Conservation (phyloP, 1,140 invertebrate species). For the Colletes latitarsis region DNA sequence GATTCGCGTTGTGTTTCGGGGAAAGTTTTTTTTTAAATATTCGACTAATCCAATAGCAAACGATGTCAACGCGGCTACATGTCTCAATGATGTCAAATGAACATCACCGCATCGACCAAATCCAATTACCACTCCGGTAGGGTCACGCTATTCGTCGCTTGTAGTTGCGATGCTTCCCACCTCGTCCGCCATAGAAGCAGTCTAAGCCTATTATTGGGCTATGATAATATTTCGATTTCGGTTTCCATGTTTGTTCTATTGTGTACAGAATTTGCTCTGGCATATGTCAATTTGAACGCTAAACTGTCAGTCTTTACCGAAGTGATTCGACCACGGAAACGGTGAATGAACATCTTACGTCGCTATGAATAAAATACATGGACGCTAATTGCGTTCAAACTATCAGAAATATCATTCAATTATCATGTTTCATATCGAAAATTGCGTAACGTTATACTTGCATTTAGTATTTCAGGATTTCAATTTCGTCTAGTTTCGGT, state of each 20-base stretch:
- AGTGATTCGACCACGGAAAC: slow-evolving; percentile 34
- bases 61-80: slow-evolving; percentile 64
- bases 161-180: slow-evolving; percentile 46
- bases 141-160: slow-evolving; percentile 62
- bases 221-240: slow-evolving; percentile 75
- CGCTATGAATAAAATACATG: too few species aligned
- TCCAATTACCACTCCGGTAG: slow-evolving; percentile 72
- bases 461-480: too few species aligned
- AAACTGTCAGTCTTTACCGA: not conserved
- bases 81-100: slow-evolving; percentile 78
- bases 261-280: slow-evolving; percentile 31
- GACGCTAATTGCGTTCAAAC: too few species aligned
- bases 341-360: slow-evolving; percentile 1
- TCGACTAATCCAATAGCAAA: slow-evolving; percentile 69
- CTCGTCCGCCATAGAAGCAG: slow-evolving; percentile 50
- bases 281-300: slow-evolving; percentile 58
- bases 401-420: too few species aligned
- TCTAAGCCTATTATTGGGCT: slow-evolving; percentile 75
- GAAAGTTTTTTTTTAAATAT: slow-evolving; percentile 57
- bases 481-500: too few species aligned
- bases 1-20: not conserved
- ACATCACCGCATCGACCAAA: slow-evolving; percentile 74
- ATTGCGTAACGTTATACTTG: too few species aligned
- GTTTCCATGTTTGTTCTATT: slow-evolving; percentile 63
- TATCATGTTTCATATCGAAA: too few species aligned